These are phyloP conservation scores for Actinia tenebrosa DNA, from an alignment of 64 coral and sea anemone species.

Conservation along the genomic window DNA sequence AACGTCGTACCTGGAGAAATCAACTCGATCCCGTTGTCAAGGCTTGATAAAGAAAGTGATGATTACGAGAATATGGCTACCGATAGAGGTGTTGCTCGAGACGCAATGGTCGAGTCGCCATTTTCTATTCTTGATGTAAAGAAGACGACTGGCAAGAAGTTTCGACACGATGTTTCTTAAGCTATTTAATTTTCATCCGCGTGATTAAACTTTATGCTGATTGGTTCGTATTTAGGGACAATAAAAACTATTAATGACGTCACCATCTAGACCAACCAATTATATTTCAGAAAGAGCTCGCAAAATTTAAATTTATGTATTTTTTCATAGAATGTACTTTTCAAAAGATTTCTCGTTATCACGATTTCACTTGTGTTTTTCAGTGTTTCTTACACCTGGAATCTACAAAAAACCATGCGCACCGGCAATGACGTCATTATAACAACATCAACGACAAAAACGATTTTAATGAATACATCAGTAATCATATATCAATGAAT, in stretches of 20 bases:
- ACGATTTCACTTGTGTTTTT: too few relatives aligned
- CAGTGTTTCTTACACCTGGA: too few relatives aligned
- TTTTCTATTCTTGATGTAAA: slow-evolving; percentile 49
- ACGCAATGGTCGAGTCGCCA: slow-evolving; percentile 52
- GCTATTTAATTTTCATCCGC: not conserved
- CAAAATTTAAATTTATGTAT: too few relatives aligned
- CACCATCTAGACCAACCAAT: not conserved
- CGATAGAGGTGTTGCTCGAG: slow-evolving; percentile 42
- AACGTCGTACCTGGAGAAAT: slow-evolving; percentile 45
- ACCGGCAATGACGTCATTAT: too few relatives aligned
- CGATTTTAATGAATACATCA: too few relatives aligned
- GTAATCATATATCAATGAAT: too few relatives aligned
- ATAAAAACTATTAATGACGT: too few relatives aligned
- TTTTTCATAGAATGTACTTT: not conserved
- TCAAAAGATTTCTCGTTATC: too few relatives aligned
- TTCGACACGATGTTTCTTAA: slow-evolving; percentile 37
- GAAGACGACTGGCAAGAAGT: slow-evolving; percentile 51
- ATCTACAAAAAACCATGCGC: too few relatives aligned
- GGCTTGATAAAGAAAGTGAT: slow-evolving; percentile 53
- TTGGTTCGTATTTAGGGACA: not conserved
- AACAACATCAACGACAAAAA: too few relatives aligned
- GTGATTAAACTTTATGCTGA: not conserved
- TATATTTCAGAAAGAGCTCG: too few relatives aligned
- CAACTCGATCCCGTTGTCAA: slow-evolving; percentile 49
- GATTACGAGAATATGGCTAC: slow-evolving; percentile 53